Evolutionary conservation across 2,113 vertebrate species (phyloP).

Genomic region (Leptobrachium ailaonicum): DNA sequence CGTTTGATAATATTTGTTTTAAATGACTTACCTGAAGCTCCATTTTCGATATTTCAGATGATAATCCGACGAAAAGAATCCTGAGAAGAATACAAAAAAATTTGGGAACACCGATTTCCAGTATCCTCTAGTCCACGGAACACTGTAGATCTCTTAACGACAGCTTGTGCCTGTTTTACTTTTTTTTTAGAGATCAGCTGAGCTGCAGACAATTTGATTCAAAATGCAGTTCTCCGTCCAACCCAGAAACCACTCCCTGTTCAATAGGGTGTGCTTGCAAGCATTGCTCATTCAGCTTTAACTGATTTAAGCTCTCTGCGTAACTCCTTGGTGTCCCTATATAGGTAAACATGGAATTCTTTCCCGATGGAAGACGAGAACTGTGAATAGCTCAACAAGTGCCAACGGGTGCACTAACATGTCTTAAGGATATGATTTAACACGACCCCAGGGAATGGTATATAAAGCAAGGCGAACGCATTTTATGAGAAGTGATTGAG

Average conservation of each 20-base stretch:
- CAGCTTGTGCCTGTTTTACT: conserved; percentile 11
- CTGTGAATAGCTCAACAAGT: conserved; percentile 44
- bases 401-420: conserved; percentile 45
- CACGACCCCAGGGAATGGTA: conserved; percentile 24
- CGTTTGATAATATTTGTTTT: neutral
- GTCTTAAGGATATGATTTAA: conserved; percentile 42
- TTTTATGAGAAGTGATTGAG: conserved; percentile 17
- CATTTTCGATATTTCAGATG: conserved; percentile 15
- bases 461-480: conserved; percentile 20
- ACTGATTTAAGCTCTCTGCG: conserved; percentile 39
- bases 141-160: conserved; percentile 11
- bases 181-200: conserved; percentile 30
- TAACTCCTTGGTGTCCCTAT: conserved; percentile 38
- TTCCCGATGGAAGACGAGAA: conserved; percentile 14
- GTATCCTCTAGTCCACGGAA: neutral
- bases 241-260: conserved; percentile 43
- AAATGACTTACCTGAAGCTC: conserved; percentile 33
- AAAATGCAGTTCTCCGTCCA: conserved; percentile 20
- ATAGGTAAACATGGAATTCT: conserved; percentile 44
- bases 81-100: neutral
- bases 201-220: conserved; percentile 39
- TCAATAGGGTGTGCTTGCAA: conserved; percentile 42
- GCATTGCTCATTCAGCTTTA: conserved; percentile 29
- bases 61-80: neutral
- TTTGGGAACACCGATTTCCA: neutral